These are phyloP conservation scores for Drosophila paucipuncta DNA, from an alignment of 2,888 invertebrate genomes.

Conservation along the genomic window DNA sequence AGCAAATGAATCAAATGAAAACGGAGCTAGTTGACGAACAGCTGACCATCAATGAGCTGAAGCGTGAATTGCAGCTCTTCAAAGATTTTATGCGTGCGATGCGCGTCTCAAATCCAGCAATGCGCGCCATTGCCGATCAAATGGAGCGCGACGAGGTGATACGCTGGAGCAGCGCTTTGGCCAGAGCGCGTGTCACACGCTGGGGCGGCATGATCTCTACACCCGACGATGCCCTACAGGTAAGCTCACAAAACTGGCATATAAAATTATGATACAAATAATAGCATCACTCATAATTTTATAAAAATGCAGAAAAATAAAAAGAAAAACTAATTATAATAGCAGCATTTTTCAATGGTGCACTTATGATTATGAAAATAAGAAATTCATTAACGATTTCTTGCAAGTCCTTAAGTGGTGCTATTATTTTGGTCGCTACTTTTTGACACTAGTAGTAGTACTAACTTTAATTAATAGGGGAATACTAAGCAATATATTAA, in stretches of 20 bases:
- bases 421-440: not conserved
- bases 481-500: no score
- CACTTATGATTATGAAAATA: not conserved
- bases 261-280: not conserved
- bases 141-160: constrained; percentile 97
- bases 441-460: not conserved
- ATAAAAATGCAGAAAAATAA: not conserved
- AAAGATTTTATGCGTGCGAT: constrained; percentile 98
- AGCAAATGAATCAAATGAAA: constrained; percentile 94
- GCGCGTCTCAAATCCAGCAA: constrained; percentile 95
- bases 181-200: constrained; percentile 94
- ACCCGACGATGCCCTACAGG: constrained; percentile 96
- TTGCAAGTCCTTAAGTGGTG: not conserved
- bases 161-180: constrained; percentile 93
- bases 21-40: constrained; percentile 94
- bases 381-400: not conserved
- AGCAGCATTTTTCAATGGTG: not conserved
- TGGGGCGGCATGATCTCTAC: constrained; percentile 99
- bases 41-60: constrained; percentile 94
- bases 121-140: constrained; percentile 96
- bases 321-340: not conserved
- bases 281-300: not conserved
- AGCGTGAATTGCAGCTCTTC: constrained; percentile 93
- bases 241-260: constrained; percentile 80
- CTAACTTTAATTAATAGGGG: no score